These are phyloP conservation scores for Panthera tigris DNA, from an alignment of 2,113 vertebrate genomes.

Conservation along the genomic window DNA sequence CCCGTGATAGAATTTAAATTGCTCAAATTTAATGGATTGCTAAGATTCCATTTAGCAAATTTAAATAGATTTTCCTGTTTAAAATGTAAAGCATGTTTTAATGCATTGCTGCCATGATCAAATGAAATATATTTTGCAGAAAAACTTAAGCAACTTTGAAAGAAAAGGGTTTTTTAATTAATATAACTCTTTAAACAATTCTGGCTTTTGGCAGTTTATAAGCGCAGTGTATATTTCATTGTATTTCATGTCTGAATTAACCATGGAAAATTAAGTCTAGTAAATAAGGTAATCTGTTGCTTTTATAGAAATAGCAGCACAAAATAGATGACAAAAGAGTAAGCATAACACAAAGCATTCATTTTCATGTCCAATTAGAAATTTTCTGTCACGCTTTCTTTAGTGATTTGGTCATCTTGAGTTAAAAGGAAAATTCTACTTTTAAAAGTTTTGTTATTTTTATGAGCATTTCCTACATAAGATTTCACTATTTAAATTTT, in stretches of 20 bases:
- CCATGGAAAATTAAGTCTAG: slow-evolving; percentile 6
- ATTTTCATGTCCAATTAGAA: background rate
- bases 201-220: background rate
- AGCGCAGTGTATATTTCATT: background rate
- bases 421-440: slow-evolving; percentile 21
- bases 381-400: background rate
- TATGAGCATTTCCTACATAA: background rate
- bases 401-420: background rate
- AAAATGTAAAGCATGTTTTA: slow-evolving; percentile 16
- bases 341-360: background rate
- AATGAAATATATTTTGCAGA: background rate
- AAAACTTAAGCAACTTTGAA: background rate
- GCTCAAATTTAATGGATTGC: background rate
- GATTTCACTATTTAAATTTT: background rate
- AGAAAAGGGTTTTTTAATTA: background rate
- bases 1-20: background rate
- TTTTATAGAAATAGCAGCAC: background rate
- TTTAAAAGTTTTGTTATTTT: slow-evolving; percentile 19
- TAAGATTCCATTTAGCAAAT: slow-evolving; percentile 33
- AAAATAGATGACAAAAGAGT: background rate
- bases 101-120: background rate
- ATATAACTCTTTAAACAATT: background rate
- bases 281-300: background rate
- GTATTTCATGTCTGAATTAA: slow-evolving; percentile 1
- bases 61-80: slow-evolving; percentile 1